Evolutionary conservation across 2,888 invertebrate genomes (phyloP).

Genomic region (Mystacides longicornis): DNA sequence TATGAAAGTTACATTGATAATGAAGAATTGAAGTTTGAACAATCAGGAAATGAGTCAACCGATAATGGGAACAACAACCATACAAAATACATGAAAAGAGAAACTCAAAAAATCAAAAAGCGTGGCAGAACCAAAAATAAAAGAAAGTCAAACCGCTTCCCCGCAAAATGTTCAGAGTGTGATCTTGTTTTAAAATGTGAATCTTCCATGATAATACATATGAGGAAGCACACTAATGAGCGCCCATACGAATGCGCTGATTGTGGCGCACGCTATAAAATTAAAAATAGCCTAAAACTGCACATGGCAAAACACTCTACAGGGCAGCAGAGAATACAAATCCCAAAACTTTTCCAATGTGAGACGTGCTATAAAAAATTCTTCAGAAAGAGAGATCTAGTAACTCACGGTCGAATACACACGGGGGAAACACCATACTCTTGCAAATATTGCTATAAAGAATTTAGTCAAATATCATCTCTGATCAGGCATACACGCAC

Average conservation of each 20-base stretch:
- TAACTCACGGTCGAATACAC: constrained; percentile 19
- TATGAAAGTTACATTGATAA: not conserved
- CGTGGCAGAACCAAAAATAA: not conserved
- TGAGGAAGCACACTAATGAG: constrained; percentile 14
- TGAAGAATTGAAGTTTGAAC: not conserved
- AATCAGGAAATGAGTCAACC: not conserved
- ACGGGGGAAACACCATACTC: constrained; percentile 23
- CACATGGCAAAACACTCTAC: constrained; percentile 16
- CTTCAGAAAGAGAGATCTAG: constrained; percentile 17
- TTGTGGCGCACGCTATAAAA: constrained; percentile 8
- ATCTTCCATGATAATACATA: constrained; percentile 16
- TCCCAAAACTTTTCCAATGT: constrained; percentile 12
- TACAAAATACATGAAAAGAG: not conserved
- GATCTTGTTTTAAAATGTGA: constrained; percentile 6
- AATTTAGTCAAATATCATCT: constrained; percentile 32
- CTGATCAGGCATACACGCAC: constrained; percentile 36
- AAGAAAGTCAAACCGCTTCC: not conserved
- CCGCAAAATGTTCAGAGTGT: constrained; percentile 13
- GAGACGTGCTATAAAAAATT: constrained; percentile 20
- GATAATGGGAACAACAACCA: not conserved
- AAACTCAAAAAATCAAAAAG: not conserved
- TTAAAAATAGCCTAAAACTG: constrained; percentile 12
- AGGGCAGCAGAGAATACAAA: not conserved
- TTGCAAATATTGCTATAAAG: constrained; percentile 36
- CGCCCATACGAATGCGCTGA: constrained; percentile 16